A percentile compares a stretch with the other conserved stretches of the same genome.
phyloP scores from a whole-genome alignment of 2,888 invertebrate species.

The Sesia apiformis region DNA sequence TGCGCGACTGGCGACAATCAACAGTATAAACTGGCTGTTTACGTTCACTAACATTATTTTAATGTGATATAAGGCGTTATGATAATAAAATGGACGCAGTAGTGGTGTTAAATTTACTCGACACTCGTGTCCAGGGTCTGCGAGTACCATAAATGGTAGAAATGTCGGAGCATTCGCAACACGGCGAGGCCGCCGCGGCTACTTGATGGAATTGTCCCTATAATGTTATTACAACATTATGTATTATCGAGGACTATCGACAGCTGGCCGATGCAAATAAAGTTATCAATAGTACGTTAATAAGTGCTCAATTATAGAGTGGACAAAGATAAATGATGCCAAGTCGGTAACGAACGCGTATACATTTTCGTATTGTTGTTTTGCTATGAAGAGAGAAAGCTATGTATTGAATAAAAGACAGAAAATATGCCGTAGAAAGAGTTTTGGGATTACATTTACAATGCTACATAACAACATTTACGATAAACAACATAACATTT shows the following conservation, averaged over 20 bases:
- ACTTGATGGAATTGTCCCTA: constrained; percentile 5
- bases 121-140: constrained; percentile 27
- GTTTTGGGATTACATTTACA: too few relatives aligned
- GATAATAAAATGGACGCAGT: neutral
- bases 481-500: too few relatives aligned
- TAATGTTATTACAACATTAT: constrained; percentile 16
- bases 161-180: constrained; percentile 22
- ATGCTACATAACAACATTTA: too few relatives aligned
- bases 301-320: neutral
- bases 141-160: constrained; percentile 35
- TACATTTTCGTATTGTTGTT: too few relatives aligned
- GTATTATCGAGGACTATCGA: constrained; percentile 8
- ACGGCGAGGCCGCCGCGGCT: constrained; percentile 7
- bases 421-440: too few relatives aligned
- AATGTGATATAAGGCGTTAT: neutral
- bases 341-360: too few relatives aligned
- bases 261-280: neutral
- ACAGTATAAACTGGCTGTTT: neutral
- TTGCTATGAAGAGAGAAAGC: too few relatives aligned
- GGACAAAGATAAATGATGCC: neutral
- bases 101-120: neutral
- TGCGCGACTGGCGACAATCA: neutral
- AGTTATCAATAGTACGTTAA: neutral
- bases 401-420: too few relatives aligned
- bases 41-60: neutral